Conservation (phyloP, 2,113 vertebrate genomes). For the Colistium nudipinnis region DNA sequence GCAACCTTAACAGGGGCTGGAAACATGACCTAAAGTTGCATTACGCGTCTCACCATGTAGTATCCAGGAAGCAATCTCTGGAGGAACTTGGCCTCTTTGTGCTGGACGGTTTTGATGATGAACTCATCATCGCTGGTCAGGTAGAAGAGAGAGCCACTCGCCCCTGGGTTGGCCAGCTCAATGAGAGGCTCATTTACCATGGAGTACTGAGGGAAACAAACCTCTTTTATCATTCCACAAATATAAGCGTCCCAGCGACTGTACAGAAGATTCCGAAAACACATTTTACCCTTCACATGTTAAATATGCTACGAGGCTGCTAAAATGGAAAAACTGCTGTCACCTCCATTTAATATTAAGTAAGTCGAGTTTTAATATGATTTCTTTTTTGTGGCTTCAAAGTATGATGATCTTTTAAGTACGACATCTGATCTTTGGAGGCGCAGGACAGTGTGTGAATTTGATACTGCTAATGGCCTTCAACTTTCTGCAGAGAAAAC, state of each 20-base stretch:
- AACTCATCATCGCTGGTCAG: constrained; percentile 97
- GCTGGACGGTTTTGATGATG: constrained; percentile 99
- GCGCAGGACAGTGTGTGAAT: no score
- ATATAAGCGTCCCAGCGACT: no score
- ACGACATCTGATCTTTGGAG: no score
- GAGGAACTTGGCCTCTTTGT: constrained; percentile 98
- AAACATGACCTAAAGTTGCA: not conserved
- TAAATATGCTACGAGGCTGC: no score
- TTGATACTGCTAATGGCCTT: not conserved
- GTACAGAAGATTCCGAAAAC: no score
- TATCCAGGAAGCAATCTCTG: constrained; percentile 96
- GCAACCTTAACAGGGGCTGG: not conserved
- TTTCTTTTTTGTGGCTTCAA: no score
- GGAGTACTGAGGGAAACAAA: constrained; percentile 85
- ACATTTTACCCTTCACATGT: no score
- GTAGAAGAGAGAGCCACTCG: constrained; percentile 96
- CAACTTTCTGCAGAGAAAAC: not conserved
- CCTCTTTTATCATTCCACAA: constrained; percentile 10
- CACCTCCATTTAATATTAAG: no score
- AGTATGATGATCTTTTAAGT: no score
- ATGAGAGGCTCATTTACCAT: constrained; percentile 95
- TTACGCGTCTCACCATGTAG: constrained; percentile 88
- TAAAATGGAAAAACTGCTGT: no score
- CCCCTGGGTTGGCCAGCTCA: constrained; percentile 94
- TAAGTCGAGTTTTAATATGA: no score